Conservation (phyloP, 2,113 vertebrate species). For the Prinia subflava region DNA sequence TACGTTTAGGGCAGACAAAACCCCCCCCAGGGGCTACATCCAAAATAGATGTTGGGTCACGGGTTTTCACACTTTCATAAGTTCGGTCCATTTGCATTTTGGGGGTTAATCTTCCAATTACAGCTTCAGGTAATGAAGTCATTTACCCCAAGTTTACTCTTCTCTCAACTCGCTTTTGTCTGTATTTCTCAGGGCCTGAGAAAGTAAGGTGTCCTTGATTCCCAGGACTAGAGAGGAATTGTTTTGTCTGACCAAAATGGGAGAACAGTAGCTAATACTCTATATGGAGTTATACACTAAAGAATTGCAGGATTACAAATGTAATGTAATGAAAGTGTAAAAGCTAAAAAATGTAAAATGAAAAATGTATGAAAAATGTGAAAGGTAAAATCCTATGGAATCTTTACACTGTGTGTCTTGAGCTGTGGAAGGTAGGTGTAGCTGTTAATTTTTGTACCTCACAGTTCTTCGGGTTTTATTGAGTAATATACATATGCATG, state of each 20-base stretch:
- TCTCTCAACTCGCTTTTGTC: neutral
- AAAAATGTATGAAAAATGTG: neutral
- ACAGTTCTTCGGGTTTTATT: neutral
- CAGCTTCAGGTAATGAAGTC: neutral
- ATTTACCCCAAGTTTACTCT: neutral
- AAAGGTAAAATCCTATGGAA: neutral
- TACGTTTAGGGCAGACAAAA: neutral
- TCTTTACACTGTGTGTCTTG: neutral
- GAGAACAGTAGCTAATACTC: neutral
- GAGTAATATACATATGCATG: neutral
- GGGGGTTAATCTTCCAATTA: neutral
- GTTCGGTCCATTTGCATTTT: neutral
- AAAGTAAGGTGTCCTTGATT: neutral
- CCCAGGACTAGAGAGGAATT: neutral
- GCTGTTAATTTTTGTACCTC: neutral
- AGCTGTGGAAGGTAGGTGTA: neutral
- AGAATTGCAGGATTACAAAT: neutral
- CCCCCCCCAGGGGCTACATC: neutral
- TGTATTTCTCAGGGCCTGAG: neutral
- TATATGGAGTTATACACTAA: neutral
- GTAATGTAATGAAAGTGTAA: neutral
- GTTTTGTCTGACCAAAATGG: neutral
- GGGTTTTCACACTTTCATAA: neutral
- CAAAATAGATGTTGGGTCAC: accelerated
- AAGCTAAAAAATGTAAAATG: neutral